Percentiles rank a stretch among this genome's conserved stretches.
phyloP scores from a whole-genome alignment of 2,113 vertebrate genomes.

The Syrrhaptes paradoxus region DNA sequence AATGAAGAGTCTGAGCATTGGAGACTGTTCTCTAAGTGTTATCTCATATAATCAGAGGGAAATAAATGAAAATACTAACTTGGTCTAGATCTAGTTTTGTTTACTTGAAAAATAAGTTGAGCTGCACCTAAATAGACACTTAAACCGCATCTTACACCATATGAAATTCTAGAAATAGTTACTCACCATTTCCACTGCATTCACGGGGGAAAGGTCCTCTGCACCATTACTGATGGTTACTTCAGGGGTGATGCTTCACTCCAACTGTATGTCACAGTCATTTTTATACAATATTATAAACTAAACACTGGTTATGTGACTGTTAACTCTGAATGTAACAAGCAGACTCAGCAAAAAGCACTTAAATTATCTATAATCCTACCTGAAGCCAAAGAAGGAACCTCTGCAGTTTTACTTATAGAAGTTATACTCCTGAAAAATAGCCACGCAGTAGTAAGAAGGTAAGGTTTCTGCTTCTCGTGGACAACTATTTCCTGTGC shows the following conservation, averaged over 20 bases:
- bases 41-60: not conserved
- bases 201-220: not conserved
- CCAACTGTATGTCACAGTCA: not conserved
- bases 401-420: not conserved
- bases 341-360: not conserved
- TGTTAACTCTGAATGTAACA: not conserved
- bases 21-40: not conserved
- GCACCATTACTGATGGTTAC: not conserved
- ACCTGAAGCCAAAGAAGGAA: not conserved
- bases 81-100: not conserved
- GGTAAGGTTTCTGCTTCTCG: not conserved
- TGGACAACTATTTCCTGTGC: not conserved
- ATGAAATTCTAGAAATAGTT: not conserved
- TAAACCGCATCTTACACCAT: not conserved
- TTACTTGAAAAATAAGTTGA: not conserved
- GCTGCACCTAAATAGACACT: not conserved
- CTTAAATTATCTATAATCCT: not conserved
- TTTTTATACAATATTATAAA: not conserved
- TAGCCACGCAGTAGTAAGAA: not conserved
- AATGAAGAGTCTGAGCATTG: not conserved
- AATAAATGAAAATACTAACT: conserved; percentile 27
- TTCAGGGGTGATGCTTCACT: not conserved
- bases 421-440: not conserved
- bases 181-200: not conserved
- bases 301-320: not conserved